Evolutionary conservation across 1,140 invertebrate genomes (phyloP), one percentile per base, ranked within the genome.

Genomic region (Atopsyche davidsoni): DNA sequence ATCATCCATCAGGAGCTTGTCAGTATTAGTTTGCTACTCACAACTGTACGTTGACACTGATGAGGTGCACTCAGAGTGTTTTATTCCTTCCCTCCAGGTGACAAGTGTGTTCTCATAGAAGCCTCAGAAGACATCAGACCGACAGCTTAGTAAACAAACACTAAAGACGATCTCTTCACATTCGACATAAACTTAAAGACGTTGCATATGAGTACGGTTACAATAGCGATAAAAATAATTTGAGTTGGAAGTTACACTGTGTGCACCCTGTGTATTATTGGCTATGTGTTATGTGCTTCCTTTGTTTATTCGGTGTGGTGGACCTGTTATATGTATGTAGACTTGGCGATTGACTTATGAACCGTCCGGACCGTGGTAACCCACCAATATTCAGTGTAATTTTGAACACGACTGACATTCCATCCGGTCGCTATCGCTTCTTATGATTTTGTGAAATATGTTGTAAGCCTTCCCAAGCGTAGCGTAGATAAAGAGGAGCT

Each of bases 31-130:
- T 38, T 6, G 35, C 35, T 38, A 38, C 16, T 38, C 7, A n/a
- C n/a, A n/a, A n/a, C n/a, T 42, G 36, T 50, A 50, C 47, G 36
- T 38, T 50, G 49, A 46, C 45, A 22, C 47, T 42, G 54, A 52
- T 34, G 55, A 49, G 54, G 54, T 69, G 68, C 70, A 72, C 69
- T 68, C 68, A 74, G 69, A 70, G 63, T 66, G 62, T 74, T 72
- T 72, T 73, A 69, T 73, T 73, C 70, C 67, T 75, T 75, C 70
- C 77, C 72, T 76, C 73, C 75, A 80, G 78, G 78, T 80, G 78
- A 80, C 75, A 80, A 79, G 73, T 78, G 75, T 70, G 77, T 76
- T 70, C 76, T 80, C 66, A 78, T 79, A 71, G 77, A 76, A 68
- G 74, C 73, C 70, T 77, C 75, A 69, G 77, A 79, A 72, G 76